Evolutionary conservation across 2,113 vertebrate species (phyloP).

Genomic region (Dicerorhinus sumatrensis): DNA sequence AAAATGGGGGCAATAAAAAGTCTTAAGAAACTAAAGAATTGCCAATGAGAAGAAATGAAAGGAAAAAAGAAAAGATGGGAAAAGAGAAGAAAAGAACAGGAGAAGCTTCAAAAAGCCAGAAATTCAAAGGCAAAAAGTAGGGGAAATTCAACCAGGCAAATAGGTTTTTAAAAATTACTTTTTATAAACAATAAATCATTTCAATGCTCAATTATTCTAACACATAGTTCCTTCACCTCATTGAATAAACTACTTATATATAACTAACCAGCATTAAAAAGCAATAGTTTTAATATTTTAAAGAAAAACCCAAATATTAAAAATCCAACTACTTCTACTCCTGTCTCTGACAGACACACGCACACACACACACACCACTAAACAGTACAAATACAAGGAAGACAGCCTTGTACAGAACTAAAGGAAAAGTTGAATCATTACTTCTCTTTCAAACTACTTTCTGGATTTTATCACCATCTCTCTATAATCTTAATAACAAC

Average conservation of each 20-base stretch:
- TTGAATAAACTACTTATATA: constrained; percentile 25
- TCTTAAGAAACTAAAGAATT: background rate
- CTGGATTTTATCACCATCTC: background rate
- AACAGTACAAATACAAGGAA: background rate
- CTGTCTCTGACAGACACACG: background rate
- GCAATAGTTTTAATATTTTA: background rate
- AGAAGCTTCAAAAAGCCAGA: background rate
- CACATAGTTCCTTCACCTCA: background rate
- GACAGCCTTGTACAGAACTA: background rate
- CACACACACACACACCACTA: background rate
- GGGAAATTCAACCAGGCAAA: background rate
- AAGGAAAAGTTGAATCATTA: background rate
- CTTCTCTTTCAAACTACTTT: background rate
- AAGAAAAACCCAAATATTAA: constrained; percentile 44
- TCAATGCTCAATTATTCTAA: background rate
- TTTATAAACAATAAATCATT: constrained; percentile 16
- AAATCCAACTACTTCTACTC: background rate
- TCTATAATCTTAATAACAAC: background rate
- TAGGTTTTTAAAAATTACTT: constrained; percentile 35
- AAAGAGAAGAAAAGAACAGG: background rate
- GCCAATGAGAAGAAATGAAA: background rate
- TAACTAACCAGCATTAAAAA: background rate
- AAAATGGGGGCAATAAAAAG: background rate
- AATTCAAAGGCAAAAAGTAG: constrained; percentile 16
- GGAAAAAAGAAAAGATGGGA: background rate